Base-by-base conservation (phyloP, 2,113 vertebrate genomes). In the Nettapus auritus region DNA sequence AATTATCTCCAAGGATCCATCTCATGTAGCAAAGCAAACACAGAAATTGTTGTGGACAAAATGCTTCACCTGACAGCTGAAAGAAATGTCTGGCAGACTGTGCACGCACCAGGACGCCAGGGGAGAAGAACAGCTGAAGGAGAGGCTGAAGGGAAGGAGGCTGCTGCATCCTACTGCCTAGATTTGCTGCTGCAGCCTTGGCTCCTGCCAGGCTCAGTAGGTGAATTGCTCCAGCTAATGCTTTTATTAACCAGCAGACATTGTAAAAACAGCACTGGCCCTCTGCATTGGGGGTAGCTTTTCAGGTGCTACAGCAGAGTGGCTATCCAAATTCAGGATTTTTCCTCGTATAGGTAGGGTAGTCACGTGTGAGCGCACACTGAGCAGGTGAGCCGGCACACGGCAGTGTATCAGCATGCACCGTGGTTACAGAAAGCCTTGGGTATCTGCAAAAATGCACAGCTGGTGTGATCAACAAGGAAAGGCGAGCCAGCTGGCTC, bases 201-300 rank as follows among this genome's bases (percentile, higher is more conserved):
- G 21, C 18, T 46, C 53, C 22, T 33, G 42, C 5, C 42, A 11
- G 28, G 21, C 2, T 3, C 9, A 4, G 16, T 1, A 5, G 0
- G 1, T 8, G 15, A 59, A 34, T 9, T 9, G 20, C 82, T 26
- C 31, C 52, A 8, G 28, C 25, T 31, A 25, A 40, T 3, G 6
- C 33, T 3, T 46, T 44, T 15, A 34, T 19, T 12, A 21, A 56
- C n/a, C 8, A 17, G 7, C 2, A 1, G 8, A 31, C 29, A 4
- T 2, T 1, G 1, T 20, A 14, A 31, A 52, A 13, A 23, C 3
- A 22, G 19, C 1, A 1, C 4, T 15, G 26, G 26, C 22, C 11
- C 23, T 69, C 11, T 23, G 0, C 3, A 1, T 0, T 0, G 0
- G 10, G 8, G 18, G 6, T 3, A 5, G 34, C 31, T 55, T 38